Evolutionary conservation across 53 echinoderm and acorn worm genomes (phyloP), one percentile per base, ranked within the genome.

Genomic region (Temnopleurus reevesii): DNA sequence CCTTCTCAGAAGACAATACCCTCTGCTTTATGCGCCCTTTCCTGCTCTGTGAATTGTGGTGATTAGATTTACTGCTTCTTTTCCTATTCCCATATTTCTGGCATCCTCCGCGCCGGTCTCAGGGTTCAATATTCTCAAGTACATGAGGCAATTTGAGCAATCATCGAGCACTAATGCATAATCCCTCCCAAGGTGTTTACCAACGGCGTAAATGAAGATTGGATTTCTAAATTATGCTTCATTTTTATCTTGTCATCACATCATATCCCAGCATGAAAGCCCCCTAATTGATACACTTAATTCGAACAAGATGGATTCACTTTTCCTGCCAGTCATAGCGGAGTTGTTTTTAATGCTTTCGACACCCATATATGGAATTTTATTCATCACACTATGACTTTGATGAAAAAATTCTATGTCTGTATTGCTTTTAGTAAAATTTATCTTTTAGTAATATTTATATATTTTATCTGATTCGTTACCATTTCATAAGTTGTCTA

Each of bases 161-260:
- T 87, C 65, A 87, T 65, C 88, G 34, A 18, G 53, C 65, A 28
- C 71, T 49, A 66, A 51, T 28, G 33, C 65, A 45, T 66, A 87
- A 66, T 53, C 88, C 71, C 10, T 21, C 49, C 28, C 71, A 46
- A 27, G 47, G 65, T 87, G 88, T 87, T 66, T 87, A 66, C 71
- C 30, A 53, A 28, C 53, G 53, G 31, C n/a, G 17, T 66, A 49
- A n/a, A 87, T 87, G 71, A 18, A 47, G 88, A 87, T 87, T 66
- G 53, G 88, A 87, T 87, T 87, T 51, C 45, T 85, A 85, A 85
- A 85, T 85, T 85, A 60, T 60, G 61, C 86, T 65, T 54, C 31
- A 51, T 66, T 87, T n/a, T 87, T 51, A 66, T 87, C 66, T 46
- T 87, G 88, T 87, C 88, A 87, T 87, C 88, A 66, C 88, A 66